A percentile compares a stretch with the other conserved stretches of the same genome.
Conservation (phyloP, 2,888 invertebrate species). For the Ditylenchus weischeri region DNA sequence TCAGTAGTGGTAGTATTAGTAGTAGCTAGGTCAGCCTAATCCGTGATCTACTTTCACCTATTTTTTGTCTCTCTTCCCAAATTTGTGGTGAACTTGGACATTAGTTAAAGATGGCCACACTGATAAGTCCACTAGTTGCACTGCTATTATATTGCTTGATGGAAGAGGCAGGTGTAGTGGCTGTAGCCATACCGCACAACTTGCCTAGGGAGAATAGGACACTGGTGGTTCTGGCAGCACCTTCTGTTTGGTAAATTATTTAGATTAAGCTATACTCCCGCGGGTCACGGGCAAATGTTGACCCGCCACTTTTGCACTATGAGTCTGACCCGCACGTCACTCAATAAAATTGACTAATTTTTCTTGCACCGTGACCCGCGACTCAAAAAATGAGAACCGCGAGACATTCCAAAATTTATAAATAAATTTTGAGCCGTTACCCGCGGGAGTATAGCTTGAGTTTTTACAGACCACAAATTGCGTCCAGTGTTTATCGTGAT, state of each 20-base stretch:
- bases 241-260: conserved; percentile 42
- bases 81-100: not conserved
- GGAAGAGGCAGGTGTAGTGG: not conserved
- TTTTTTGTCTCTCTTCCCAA: not conserved
- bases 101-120: not conserved
- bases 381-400: too few relatives aligned
- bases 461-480: too few relatives aligned
- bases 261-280: not conserved
- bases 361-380: too few relatives aligned
- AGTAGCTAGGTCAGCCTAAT: conserved; percentile 9
- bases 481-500: too few relatives aligned
- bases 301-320: too few relatives aligned
- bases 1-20: not conserved
- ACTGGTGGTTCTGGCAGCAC: conserved; percentile 43
- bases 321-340: too few relatives aligned
- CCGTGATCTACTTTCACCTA: conserved; percentile 9
- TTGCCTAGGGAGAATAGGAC: conserved; percentile 36
- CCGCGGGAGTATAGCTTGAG: too few relatives aligned
- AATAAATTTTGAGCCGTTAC: too few relatives aligned
- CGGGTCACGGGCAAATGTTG: not conserved
- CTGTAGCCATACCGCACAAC: not conserved
- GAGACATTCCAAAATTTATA: too few relatives aligned
- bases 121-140: not conserved
- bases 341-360: too few relatives aligned
- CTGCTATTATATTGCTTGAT: not conserved